phyloP scores from a whole-genome alignment of 2,797 vertebrate genomes.

The Todus mexicanus region DNA sequence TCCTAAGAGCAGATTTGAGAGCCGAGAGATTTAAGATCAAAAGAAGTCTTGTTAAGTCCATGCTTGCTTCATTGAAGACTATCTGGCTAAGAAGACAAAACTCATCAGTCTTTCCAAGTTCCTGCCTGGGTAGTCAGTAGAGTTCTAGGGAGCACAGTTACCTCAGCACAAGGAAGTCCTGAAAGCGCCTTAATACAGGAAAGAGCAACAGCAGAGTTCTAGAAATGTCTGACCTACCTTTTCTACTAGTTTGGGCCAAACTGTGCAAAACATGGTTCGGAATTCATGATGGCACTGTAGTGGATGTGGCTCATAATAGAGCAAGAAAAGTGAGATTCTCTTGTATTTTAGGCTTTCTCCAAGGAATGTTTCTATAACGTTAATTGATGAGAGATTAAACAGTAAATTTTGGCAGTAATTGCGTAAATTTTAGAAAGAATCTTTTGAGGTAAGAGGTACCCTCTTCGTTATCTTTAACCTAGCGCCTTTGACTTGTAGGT shows the following conservation, averaged over 20 bases:
- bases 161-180: neutral
- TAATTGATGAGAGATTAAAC: neutral
- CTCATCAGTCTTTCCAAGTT: neutral
- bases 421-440: slow-evolving; percentile 15
- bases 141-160: neutral
- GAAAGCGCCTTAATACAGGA: neutral
- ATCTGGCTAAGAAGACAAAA: neutral
- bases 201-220: neutral
- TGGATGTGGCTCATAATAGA: neutral
- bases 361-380: neutral
- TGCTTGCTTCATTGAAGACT: neutral
- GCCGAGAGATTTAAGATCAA: neutral
- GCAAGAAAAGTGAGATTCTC: neutral
- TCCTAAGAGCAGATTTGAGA: neutral
- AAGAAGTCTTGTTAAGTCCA: neutral
- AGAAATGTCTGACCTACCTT: neutral
- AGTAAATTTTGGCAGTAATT: neutral
- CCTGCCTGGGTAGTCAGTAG: neutral
- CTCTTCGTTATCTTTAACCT: neutral
- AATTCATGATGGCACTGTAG: neutral
- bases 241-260: neutral
- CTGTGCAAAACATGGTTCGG: neutral
- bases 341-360: neutral
- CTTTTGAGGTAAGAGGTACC: neutral
- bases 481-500: neutral